These are phyloP conservation scores for Fragum whitleyi DNA, from an alignment of 2,888 invertebrate genomes.

Conservation along the genomic window DNA sequence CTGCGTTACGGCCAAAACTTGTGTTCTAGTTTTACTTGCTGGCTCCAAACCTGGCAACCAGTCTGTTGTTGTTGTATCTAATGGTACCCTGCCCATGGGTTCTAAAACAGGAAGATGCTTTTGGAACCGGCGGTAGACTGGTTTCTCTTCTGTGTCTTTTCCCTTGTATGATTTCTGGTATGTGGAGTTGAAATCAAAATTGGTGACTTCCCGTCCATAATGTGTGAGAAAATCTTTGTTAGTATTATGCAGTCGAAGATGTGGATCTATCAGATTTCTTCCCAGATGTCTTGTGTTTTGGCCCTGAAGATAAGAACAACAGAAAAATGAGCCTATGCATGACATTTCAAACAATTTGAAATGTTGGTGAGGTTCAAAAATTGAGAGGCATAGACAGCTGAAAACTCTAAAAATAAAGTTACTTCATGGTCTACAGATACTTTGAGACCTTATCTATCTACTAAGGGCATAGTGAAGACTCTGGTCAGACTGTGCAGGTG, in stretches of 20 bases:
- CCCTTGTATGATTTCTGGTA: constrained; percentile 74
- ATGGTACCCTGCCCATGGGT: constrained; percentile 55
- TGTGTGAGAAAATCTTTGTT: constrained; percentile 76
- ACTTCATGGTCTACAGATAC: no score
- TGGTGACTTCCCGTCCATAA: constrained; percentile 56
- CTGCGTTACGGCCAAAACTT: constrained; percentile 79
- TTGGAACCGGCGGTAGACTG: constrained; percentile 73
- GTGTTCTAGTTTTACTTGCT: constrained; percentile 72
- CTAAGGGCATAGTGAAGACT: no score
- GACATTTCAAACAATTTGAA: no score
- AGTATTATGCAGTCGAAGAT: constrained; percentile 76
- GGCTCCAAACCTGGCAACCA: constrained; percentile 68
- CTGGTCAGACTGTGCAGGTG: no score
- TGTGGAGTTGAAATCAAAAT: constrained; percentile 72
- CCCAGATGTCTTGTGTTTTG: constrained; percentile 73
- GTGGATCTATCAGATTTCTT: constrained; percentile 64
- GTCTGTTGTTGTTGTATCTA: constrained; percentile 73
- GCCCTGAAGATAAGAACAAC: constrained; percentile 68
- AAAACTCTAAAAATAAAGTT: no score
- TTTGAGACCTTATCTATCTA: no score
- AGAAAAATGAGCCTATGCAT: no score
- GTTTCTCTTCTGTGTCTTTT: constrained; percentile 65
- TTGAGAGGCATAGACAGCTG: no score
- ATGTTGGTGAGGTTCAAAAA: no score
- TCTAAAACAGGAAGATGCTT: constrained; percentile 68